Conservation (phyloP, 2,797 vertebrate genomes). For the Rhabdophis nuchalis region DNA sequence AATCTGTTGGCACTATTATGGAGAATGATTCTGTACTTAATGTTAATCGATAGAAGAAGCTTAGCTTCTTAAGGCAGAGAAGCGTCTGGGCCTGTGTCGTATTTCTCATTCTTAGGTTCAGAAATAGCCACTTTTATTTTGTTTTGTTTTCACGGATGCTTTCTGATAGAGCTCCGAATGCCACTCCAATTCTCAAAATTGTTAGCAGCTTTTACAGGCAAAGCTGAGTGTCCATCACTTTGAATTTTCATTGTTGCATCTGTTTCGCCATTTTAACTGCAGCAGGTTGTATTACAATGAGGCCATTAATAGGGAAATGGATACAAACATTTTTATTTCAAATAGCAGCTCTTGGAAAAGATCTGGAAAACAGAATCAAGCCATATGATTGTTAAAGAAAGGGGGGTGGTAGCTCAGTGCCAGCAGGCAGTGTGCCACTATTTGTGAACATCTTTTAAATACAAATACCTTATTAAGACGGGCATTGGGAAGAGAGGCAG, state of each 20-base stretch:
- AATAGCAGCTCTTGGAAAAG: slow-evolving; percentile 69
- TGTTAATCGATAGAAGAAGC: slow-evolving; percentile 49
- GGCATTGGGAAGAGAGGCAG: slow-evolving; percentile 10
- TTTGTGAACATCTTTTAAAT: slow-evolving; percentile 63
- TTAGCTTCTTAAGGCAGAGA: slow-evolving; percentile 51
- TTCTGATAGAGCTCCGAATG: slow-evolving; percentile 69
- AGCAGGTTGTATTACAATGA: slow-evolving; percentile 73
- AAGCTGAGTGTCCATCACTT: slow-evolving; percentile 76
- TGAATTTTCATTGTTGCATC: slow-evolving; percentile 78
- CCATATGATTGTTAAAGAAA: slow-evolving; percentile 69
- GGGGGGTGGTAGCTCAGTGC: slow-evolving; percentile 37
- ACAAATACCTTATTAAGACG: slow-evolving; percentile 50
- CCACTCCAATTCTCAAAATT: slow-evolving; percentile 69
- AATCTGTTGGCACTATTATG: background rate
- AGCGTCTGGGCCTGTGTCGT: slow-evolving; percentile 27
- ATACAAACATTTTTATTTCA: slow-evolving; percentile 76
- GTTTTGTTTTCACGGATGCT: slow-evolving; percentile 57
- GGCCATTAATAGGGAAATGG: slow-evolving; percentile 71
- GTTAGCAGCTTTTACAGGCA: slow-evolving; percentile 74
- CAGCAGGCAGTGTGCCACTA: slow-evolving; percentile 60
- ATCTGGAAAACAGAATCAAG: slow-evolving; percentile 71
- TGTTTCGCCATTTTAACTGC: slow-evolving; percentile 73
- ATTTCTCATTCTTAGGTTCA: slow-evolving; percentile 61
- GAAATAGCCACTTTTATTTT: slow-evolving; percentile 67
- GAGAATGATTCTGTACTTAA: slow-evolving; percentile 55